A percentile compares a stretch with the other conserved stretches of the same genome.
Evolutionary conservation across 2,888 invertebrate genomes (phyloP).

Genomic region (Coleophora deauratella): DNA sequence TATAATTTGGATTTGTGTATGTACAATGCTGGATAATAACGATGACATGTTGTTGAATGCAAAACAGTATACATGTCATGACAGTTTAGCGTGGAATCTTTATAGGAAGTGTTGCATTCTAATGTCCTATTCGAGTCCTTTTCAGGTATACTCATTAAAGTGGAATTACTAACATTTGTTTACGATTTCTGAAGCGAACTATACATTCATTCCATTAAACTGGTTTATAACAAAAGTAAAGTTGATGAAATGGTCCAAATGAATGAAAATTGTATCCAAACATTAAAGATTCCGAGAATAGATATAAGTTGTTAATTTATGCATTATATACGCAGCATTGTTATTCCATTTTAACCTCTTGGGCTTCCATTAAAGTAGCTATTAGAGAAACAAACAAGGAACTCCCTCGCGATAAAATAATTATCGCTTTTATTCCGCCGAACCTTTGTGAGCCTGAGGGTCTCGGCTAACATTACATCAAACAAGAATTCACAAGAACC

Average conservation of each 20-base stretch:
- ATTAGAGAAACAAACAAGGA: constrained; percentile 73
- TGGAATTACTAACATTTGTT: too few species aligned
- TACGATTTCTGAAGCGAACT: too few species aligned
- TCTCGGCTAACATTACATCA: constrained; percentile 45
- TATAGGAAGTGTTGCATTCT: constrained; percentile 51
- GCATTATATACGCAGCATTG: constrained; percentile 43
- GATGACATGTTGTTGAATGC: constrained; percentile 63
- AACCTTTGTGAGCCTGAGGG: constrained; percentile 32
- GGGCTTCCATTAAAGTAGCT: constrained; percentile 63
- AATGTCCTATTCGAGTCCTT: constrained; percentile 22
- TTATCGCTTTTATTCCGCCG: constrained; percentile 66
- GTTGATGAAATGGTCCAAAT: too few species aligned
- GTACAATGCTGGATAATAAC: constrained; percentile 61
- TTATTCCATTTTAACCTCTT: constrained; percentile 42
- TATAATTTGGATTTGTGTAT: not conserved
- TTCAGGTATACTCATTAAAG: too few species aligned
- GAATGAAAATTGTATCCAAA: not conserved
- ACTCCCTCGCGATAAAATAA: constrained; percentile 67
- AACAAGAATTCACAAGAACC: constrained; percentile 43
- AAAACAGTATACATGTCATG: constrained; percentile 62
- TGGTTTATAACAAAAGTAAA: too few species aligned
- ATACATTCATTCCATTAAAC: too few species aligned
- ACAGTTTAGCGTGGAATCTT: constrained; percentile 49
- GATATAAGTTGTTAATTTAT: constrained; percentile 51
- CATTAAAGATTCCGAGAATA: constrained; percentile 25